phyloP scores from a whole-genome alignment of 2,888 invertebrate genomes.

The Scaptodrosophila latifasciaeformis region DNA sequence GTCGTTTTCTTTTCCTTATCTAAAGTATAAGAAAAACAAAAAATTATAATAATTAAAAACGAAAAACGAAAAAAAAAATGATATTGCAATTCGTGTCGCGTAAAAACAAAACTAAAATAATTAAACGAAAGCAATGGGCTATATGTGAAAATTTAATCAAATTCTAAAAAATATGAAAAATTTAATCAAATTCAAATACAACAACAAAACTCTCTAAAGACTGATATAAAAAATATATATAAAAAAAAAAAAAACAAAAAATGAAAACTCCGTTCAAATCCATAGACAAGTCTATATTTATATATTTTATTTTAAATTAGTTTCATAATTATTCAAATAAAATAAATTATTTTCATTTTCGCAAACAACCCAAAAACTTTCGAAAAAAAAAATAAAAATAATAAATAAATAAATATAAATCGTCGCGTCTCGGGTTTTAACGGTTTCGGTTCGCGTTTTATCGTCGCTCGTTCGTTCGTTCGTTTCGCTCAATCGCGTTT shows the following conservation, averaged over 20 bases:
- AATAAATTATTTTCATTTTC: slow-evolving; percentile 22
- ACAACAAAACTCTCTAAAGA: slow-evolving; percentile 43
- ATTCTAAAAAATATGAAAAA: slow-evolving; percentile 31
- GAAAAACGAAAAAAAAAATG: slow-evolving; percentile 24
- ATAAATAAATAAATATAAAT: slow-evolving; percentile 24
- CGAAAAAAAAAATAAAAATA: slow-evolving; percentile 13
- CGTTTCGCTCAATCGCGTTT: slow-evolving; percentile 32
- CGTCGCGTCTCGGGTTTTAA: slow-evolving; percentile 71
- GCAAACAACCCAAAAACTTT: slow-evolving; percentile 40
- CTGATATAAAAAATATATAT: slow-evolving; percentile 37
- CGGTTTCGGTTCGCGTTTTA: slow-evolving; percentile 71
- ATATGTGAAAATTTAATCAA: slow-evolving; percentile 24
- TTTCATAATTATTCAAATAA: slow-evolving; percentile 6
- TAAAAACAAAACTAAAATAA: slow-evolving; percentile 31
- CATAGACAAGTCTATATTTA: slow-evolving; percentile 27
- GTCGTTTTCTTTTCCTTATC: too few relatives aligned
- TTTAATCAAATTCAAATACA: slow-evolving; percentile 14
- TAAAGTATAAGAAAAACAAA: slow-evolving; percentile 10
- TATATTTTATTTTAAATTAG: not conserved
- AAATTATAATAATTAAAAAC: slow-evolving; percentile 15
- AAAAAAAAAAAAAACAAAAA: too few relatives aligned
- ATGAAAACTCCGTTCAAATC: slow-evolving; percentile 45
- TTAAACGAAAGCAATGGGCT: slow-evolving; percentile 44
- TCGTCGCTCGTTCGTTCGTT: slow-evolving; percentile 71
- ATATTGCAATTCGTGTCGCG: slow-evolving; percentile 59